Evolutionary conservation across 1,140 invertebrate genomes (phyloP).

Genomic region (Anastatus disparis): DNA sequence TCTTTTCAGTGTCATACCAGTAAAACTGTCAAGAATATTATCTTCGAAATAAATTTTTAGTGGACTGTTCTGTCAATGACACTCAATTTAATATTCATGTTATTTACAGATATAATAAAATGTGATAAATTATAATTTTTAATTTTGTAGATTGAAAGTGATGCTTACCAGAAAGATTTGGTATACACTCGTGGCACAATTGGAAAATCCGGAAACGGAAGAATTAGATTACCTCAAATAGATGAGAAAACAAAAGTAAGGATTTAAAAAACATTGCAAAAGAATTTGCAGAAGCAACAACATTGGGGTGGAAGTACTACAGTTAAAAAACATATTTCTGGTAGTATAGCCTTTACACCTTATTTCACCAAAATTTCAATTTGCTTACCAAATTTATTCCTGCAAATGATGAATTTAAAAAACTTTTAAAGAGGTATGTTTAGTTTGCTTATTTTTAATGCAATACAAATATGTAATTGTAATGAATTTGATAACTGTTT

Average conservation of each 20-base stretch:
- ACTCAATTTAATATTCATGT: too few relatives aligned
- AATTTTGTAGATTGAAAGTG: conserved; percentile 90
- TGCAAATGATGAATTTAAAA: conserved; percentile 53
- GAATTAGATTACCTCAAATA: conserved; percentile 91
- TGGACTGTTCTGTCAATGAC: too few relatives aligned
- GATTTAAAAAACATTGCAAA: conserved; percentile 97
- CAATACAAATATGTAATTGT: conserved; percentile 56
- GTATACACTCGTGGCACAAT: conserved; percentile 96
- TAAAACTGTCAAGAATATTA: too few relatives aligned
- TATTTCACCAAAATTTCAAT: conserved; percentile 53
- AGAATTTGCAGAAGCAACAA: conserved; percentile 93
- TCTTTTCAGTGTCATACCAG: too few relatives aligned
- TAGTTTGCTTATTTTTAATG: conserved; percentile 4
- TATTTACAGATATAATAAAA: too few relatives aligned
- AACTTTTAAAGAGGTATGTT: conserved; percentile 55
- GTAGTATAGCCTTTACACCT: conserved; percentile 97
- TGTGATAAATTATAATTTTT: not conserved
- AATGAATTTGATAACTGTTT: too few relatives aligned
- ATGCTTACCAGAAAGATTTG: conserved; percentile 99
- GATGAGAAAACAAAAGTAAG: conserved; percentile 98
- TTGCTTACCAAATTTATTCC: conserved; percentile 50
- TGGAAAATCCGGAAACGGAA: conserved; percentile 91
- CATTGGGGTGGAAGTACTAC: conserved; percentile 96
- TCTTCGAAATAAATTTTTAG: too few relatives aligned
- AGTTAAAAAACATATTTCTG: conserved; percentile 94